Base-by-base conservation (phyloP, 92 coral and sea anemone species). In the Parazoanthus swiftii region DNA sequence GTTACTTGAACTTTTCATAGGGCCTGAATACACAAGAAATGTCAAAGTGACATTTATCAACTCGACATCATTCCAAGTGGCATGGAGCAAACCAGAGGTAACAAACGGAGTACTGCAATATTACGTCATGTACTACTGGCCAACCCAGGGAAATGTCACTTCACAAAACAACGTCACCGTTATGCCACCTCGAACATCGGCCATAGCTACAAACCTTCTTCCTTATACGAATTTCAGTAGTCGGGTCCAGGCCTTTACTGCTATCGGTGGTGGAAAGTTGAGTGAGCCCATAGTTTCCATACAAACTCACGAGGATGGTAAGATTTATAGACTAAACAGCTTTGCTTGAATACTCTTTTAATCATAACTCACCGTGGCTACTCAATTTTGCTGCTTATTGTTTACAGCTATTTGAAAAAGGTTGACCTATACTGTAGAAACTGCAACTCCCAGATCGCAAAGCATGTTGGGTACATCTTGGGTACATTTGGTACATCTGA, bases 181-280 rank as follows among this genome's bases (percentile, higher is more conserved):
- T 26, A 10, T 51, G 42, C 70, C 91, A 18, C 73, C 82, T 72
- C 48, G 26, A 9, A 85, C 88, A 8, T 14, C 42, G 33, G 39
- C 81, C 13, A 33, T 54, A 13, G 90, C 91, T 29, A 38, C 38
- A 23, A 5, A 37, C 33, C 81, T 93, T 46, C 48, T 33, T 37
- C 96, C 96, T 4, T 90, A 54, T 48, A 89, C 90, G 6, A 87
- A 89, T 78, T 93, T 91, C 85, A 78, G 83, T 37, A 66, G 88
- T 33, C 85, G 77, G 39, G 91, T 91, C 6, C 93, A 88, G 76
- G 96, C 94, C 1, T 84, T 74, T 77, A 93, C 96, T 0, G 65
- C 77, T 0, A 82, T 68, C 43, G 96, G 96, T 18, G 88, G 88
- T 37, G 96, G 56, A 48, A 48, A 48, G 5, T 48, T 48, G 5